Percentiles rank a stretch among this genome's conserved stretches.
These are phyloP conservation scores for Eupeodes latifasciatus DNA, from an alignment of 2,888 invertebrate genomes.

Conservation along the genomic window DNA sequence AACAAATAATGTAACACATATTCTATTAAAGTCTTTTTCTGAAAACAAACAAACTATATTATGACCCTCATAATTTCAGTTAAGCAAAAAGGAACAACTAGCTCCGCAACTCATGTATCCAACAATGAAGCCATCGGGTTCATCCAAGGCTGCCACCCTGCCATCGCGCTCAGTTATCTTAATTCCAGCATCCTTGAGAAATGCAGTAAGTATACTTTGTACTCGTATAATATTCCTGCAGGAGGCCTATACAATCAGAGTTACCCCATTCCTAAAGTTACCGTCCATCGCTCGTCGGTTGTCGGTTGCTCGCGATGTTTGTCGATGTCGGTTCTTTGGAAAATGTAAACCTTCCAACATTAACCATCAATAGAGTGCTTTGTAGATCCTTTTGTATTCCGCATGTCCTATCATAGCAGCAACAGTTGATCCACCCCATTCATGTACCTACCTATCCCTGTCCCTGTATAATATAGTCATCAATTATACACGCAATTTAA, in stretches of 20 bases:
- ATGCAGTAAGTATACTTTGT: conserved; percentile 71
- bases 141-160: conserved; percentile 74
- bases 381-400: conserved; percentile 11
- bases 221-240: background rate
- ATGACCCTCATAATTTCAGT: conserved; percentile 31
- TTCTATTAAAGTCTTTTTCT: background rate
- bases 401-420: conserved; percentile 19
- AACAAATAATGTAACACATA: conserved; percentile 80
- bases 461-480: conserved; percentile 12
- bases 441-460: background rate
- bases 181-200: conserved; percentile 81
- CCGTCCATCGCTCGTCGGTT: too few species aligned
- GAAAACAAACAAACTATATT: background rate
- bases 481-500: conserved; percentile 65
- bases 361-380: conserved; percentile 15
- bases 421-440: conserved; percentile 44
- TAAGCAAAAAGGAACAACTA: conserved; percentile 62
- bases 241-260: background rate
- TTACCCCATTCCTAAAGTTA: background rate
- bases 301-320: background rate
- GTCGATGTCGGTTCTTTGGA: conserved; percentile 20
- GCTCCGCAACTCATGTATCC: conserved; percentile 64
- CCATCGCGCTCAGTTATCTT: conserved; percentile 80
- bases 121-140: conserved; percentile 47
- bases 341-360: background rate